Conservation (phyloP, 2,888 invertebrate genomes). For the Andricus quercusramuli region DNA sequence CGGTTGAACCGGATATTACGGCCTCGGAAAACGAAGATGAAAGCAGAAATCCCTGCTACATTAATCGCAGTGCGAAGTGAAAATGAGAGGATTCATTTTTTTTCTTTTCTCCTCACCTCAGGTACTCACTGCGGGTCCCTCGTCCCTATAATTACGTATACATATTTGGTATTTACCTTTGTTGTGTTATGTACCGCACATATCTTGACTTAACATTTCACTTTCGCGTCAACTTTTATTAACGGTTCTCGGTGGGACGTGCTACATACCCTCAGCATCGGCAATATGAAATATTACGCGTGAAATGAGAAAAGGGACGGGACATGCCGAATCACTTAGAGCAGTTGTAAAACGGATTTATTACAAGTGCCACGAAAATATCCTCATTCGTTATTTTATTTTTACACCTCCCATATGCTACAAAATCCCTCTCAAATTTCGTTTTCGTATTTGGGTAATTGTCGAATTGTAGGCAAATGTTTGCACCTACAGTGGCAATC, state of each 20-base stretch:
- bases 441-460: too few relatives aligned
- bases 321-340: conserved; percentile 33
- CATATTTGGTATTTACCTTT: not conserved
- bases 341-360: conserved; percentile 23
- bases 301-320: conserved; percentile 5
- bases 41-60: not conserved
- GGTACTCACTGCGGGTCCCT: not conserved
- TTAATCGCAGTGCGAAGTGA: conserved; percentile 18
- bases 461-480: too few relatives aligned
- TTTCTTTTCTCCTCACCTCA: not conserved
- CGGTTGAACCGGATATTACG: not conserved
- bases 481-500: too few relatives aligned
- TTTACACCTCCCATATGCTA: not conserved
- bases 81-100: not conserved
- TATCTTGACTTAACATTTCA: conserved; percentile 24
- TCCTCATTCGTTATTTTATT: not conserved
- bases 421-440: not conserved
- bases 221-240: conserved; percentile 23
- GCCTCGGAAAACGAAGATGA: not conserved
- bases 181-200: conserved; percentile 1
- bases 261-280: conserved; percentile 24
- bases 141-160: conserved; percentile 5
- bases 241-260: conserved; percentile 8
- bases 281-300: conserved; percentile 25
- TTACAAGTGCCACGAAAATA: not conserved